Evolutionary conservation across 2,113 vertebrate species (phyloP), one percentile per base, ranked within the genome.

Genomic region (Mus musculus): DNA sequence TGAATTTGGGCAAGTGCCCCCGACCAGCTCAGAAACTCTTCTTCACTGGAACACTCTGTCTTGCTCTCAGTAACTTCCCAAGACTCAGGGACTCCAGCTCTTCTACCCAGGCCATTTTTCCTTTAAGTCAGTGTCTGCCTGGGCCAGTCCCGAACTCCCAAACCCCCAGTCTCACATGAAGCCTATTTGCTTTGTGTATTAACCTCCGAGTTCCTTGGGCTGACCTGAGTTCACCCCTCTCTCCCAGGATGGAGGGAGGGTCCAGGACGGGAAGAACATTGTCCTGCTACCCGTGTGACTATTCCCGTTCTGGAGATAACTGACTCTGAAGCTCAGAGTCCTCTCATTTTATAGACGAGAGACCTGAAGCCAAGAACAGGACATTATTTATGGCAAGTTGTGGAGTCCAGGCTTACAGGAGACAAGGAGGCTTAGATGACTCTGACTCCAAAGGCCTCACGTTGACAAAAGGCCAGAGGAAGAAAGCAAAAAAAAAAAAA

Each of bases 311-410:
- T 39, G 75, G 59, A 94, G 86, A 39, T 69, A 78, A 76, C 65
- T 75, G 71, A 85, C 63, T 82, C 89, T 77, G 49, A 94, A 88
- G 77, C 84, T 93, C 56, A 86, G 19, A 76, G 39, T n/a, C 17
- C 36, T 90, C 61, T 94, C 22, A 49, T 82, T 95, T 95, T 89
- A 95, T 63, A 93, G 49, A 86, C 17, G 39, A 28, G 89, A 42
- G 90, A 76, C 42, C 81, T 67, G 81, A 96, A 95, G 61, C 75
- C 75, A 52, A 84, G 63, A 59, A 71, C n/a, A 67, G n/a, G 12
- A 26, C 16, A n/a, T 91, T 86, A 82, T 85, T 89, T 85, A 93
- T 36, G 28, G 33, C 89, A 91, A 19, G 4, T 73, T 94, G 91
- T 76, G 14, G 69, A 89, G 33, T 76, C 42, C 4, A 56, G 28